Evolutionary conservation across 1,140 invertebrate species (phyloP).

Genomic region (Drosophila subpulchrella): DNA sequence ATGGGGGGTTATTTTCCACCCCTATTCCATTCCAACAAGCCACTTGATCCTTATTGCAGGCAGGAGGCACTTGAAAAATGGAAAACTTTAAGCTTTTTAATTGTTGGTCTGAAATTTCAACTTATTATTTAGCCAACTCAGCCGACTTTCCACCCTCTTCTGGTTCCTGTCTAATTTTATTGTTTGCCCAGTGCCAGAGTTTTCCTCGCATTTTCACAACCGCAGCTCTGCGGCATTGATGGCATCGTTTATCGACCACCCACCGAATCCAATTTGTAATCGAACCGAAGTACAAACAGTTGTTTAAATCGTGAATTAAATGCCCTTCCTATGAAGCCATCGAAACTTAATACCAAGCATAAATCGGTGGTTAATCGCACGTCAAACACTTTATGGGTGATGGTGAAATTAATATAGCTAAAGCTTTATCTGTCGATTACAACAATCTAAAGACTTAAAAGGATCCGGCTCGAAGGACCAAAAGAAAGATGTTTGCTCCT

Average conservation of each 20-base stretch:
- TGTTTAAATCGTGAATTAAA: not conserved
- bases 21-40: too few relatives aligned
- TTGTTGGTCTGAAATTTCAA: slow-evolving; percentile 39
- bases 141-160: not conserved
- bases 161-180: slow-evolving; percentile 1
- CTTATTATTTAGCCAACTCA: slow-evolving; percentile 9
- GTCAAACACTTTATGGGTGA: too few relatives aligned
- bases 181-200: not conserved
- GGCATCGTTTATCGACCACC: not conserved
- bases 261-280: not conserved
- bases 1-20: not conserved
- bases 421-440: too few relatives aligned
- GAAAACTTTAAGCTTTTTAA: slow-evolving; percentile 21
- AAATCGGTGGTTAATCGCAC: not conserved
- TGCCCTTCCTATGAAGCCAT: not conserved
- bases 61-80: slow-evolving; percentile 8
- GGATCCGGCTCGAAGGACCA: too few relatives aligned
- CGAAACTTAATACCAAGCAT: not conserved
- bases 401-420: too few relatives aligned
- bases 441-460: too few relatives aligned
- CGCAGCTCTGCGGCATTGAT: not conserved
- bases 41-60: not conserved
- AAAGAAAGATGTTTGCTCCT: too few relatives aligned
- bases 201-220: not conserved
- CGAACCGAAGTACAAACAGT: not conserved